These are phyloP conservation scores for Forbesichthys agassizii DNA, from an alignment of 2,113 vertebrate genomes.

Conservation along the genomic window DNA sequence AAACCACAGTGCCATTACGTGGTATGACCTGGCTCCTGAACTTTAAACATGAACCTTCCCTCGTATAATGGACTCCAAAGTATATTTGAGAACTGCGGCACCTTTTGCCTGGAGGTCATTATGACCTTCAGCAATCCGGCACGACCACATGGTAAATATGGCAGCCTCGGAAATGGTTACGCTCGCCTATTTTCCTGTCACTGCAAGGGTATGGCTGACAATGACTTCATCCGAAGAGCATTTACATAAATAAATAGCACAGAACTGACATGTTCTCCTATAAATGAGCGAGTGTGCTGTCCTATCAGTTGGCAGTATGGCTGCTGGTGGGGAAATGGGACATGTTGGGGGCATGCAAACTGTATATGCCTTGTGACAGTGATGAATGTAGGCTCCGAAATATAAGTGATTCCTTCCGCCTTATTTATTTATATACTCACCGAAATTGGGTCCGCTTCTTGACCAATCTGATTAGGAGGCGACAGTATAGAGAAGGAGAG, in stretches of 20 bases:
- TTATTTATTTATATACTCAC: conserved; percentile 66
- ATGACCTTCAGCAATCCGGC: conserved; percentile 59
- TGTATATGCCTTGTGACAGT: conserved; percentile 75
- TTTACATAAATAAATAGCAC: conserved; percentile 82
- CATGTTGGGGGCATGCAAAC: conserved; percentile 73
- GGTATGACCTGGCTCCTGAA: background rate
- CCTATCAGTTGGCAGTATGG: conserved; percentile 67
- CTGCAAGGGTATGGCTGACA: conserved; percentile 35
- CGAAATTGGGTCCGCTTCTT: conserved; percentile 65
- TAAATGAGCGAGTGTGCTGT: conserved; percentile 72
- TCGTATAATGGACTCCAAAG: background rate
- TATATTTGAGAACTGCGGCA: background rate
- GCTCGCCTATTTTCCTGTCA: conserved; percentile 63
- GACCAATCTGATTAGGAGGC: conserved; percentile 61
- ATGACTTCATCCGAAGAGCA: conserved; percentile 66
- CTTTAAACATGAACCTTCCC: conserved; percentile 12
- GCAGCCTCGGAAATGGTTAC: conserved; percentile 37
- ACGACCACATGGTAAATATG: conserved; percentile 31
- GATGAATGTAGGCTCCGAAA: conserved; percentile 78
- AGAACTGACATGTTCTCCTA: conserved; percentile 75
- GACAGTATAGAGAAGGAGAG: conserved; percentile 24
- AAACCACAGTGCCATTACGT: background rate
- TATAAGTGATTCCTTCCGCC: conserved; percentile 71
- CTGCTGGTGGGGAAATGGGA: conserved; percentile 76
- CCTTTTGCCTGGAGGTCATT: conserved; percentile 38